Conservation (phyloP, 2,888 invertebrate genomes). For the Bugulina stolonifera region DNA sequence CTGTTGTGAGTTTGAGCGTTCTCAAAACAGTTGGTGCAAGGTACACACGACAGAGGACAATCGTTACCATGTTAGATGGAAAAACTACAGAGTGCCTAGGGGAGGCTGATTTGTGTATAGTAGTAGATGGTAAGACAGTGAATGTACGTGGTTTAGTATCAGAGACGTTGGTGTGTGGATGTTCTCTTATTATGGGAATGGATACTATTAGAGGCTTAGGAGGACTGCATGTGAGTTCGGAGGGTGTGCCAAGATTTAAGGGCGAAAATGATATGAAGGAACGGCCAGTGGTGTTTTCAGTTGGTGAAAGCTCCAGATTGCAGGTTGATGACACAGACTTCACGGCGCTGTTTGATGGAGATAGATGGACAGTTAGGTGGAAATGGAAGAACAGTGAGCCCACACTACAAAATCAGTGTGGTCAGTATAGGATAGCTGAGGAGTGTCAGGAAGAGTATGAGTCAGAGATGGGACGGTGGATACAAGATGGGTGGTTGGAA, state of each 20-base stretch:
- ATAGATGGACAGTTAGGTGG: background rate
- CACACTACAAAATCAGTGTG: background rate
- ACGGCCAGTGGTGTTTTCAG: background rate
- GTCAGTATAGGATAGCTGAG: background rate
- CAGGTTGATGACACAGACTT: slow-evolving; percentile 15
- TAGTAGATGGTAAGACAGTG: background rate
- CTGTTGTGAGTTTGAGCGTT: background rate
- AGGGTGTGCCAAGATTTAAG: background rate
- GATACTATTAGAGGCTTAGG: background rate
- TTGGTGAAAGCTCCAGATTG: background rate
- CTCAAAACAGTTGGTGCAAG: too few relatives aligned
- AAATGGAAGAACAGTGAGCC: background rate
- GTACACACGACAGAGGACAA: too few relatives aligned
- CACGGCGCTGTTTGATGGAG: background rate
- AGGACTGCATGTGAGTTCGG: background rate
- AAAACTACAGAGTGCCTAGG: too few relatives aligned
- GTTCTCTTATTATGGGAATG: background rate
- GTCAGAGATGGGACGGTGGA: slow-evolving; percentile 3
- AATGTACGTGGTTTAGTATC: background rate
- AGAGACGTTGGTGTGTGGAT: background rate
- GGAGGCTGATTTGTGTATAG: background rate
- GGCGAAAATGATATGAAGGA: too few relatives aligned
- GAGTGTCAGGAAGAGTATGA: background rate
- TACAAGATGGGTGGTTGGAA: background rate
- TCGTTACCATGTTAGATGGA: too few relatives aligned